Base-by-base conservation (phyloP, 2,888 invertebrate species). In the Cordilura impudica region DNA sequence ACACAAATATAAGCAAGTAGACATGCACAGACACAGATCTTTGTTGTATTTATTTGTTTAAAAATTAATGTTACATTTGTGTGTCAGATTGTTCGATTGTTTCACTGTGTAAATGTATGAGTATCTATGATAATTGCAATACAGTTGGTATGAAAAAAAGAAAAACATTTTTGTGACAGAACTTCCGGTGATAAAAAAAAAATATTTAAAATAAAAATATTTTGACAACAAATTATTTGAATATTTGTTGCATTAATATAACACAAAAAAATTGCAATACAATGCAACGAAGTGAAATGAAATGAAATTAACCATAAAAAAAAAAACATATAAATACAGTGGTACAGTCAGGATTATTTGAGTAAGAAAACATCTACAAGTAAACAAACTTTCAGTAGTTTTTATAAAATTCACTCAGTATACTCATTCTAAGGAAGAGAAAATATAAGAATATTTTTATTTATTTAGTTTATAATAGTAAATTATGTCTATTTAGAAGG, bases 161-260 rank as follows among this genome's bases (percentile, higher is more conserved):
- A 70, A 58, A 53, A 49, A 49, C 16, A 39, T 54, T 10, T 31
- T 51, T 53, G 60, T 66, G 74, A 66, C 70, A 67, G 66, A 49
- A 79, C 66, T 75, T 79, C 79, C 75, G 66, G 74, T 75, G 61
- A 61, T 75, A 67, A 75, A 75, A 79, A 23, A 61, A 45, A 63
- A 47, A 63, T 49, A 18, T 53, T 51, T 8, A 58, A 45, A 53
- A 53, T 35, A 66, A 19, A 43, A 47, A 19, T 16, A 43, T 4
- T 31, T 70, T 58, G 69, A 56, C 47, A 75, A 47, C 19, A 63
- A 56, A 56, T 39, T 63, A 43, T 75, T 63, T 69, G 54, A 54
- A 67, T 65, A 49, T 65, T 54, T 63, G n/a, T 39, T 56, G 47
- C 23, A 16, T 51, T 5, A 51, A 35, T n/a, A 43, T 43, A 56